phyloP scores from a whole-genome alignment of 2,113 vertebrate species.

The Orycteropus afer region DNA sequence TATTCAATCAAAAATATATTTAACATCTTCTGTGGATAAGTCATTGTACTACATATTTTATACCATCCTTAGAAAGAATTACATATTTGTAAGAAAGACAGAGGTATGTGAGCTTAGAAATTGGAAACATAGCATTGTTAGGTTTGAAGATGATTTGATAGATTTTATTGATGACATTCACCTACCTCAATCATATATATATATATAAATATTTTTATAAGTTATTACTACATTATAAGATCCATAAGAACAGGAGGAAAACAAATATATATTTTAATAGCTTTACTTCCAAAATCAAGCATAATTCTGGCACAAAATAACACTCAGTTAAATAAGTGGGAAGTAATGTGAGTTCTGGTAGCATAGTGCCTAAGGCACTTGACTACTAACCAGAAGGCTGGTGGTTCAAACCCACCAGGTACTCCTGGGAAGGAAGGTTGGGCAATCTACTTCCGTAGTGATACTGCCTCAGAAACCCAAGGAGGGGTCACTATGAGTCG shows the following conservation, averaged over 20 bases:
- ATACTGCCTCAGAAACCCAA: too few relatives aligned
- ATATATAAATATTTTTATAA: neutral
- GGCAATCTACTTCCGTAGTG: too few relatives aligned
- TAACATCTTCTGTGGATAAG: neutral
- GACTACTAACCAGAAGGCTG: too few relatives aligned
- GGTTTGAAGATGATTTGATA: neutral
- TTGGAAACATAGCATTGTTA: neutral
- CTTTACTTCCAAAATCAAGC: neutral
- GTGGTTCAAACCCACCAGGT: too few relatives aligned
- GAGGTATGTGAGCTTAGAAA: neutral
- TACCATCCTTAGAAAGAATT: neutral
- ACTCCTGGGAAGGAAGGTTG: too few relatives aligned
- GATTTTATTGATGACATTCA: neutral
- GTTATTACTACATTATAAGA: neutral
- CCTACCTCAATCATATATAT: neutral
- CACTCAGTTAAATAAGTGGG: neutral
- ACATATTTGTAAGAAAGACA: neutral
- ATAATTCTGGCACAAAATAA: neutral
- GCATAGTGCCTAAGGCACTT: too few relatives aligned
- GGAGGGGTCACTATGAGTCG: too few relatives aligned
- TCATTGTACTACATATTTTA: neutral
- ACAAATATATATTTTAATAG: neutral
- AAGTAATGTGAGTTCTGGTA: neutral
- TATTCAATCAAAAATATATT: neutral
- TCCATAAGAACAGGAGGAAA: neutral